Evolutionary conservation across 2,113 vertebrate genomes (phyloP).

Genomic region (Brachirus orientalis): DNA sequence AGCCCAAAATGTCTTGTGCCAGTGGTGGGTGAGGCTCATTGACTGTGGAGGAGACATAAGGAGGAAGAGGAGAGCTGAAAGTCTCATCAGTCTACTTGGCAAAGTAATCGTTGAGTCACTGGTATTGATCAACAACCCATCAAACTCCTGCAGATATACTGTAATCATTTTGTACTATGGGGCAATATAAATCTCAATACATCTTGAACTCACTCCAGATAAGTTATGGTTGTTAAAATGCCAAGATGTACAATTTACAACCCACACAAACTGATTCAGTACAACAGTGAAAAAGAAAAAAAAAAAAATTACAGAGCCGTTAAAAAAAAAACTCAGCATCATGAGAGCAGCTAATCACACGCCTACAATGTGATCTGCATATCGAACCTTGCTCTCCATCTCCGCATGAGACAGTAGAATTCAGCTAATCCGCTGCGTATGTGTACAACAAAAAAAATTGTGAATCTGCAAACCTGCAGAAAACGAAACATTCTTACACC

Average conservation of each 20-base stretch:
- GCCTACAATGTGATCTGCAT: background rate
- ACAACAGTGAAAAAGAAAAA: background rate
- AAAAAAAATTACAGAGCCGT: background rate
- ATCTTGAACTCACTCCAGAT: constrained; percentile 43
- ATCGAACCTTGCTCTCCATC: background rate
- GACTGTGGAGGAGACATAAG: too few relatives aligned
- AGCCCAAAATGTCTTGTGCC: too few relatives aligned
- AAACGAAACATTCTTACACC: background rate
- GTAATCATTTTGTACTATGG: constrained; percentile 10
- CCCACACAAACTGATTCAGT: background rate
- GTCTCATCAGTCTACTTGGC: too few relatives aligned
- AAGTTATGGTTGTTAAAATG: constrained; percentile 32
- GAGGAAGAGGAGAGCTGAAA: too few relatives aligned
- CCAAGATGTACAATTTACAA: constrained; percentile 22
- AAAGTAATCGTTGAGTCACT: too few relatives aligned
- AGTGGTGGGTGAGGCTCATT: too few relatives aligned
- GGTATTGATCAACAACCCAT: constrained; percentile 36
- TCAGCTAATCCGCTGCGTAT: constrained; percentile 6
- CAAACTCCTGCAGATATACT: constrained; percentile 23
- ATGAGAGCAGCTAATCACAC: constrained; percentile 12
- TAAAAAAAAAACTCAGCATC: background rate
- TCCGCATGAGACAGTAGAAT: background rate
- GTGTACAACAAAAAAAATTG: background rate
- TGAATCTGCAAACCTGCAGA: constrained; percentile 5
- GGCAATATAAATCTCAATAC: constrained; percentile 39